Percentiles rank a stretch among this genome's conserved stretches.
These are phyloP conservation scores for Exephanes ischioxanthus DNA, from an alignment of 2,888 invertebrate species.

Conservation along the genomic window DNA sequence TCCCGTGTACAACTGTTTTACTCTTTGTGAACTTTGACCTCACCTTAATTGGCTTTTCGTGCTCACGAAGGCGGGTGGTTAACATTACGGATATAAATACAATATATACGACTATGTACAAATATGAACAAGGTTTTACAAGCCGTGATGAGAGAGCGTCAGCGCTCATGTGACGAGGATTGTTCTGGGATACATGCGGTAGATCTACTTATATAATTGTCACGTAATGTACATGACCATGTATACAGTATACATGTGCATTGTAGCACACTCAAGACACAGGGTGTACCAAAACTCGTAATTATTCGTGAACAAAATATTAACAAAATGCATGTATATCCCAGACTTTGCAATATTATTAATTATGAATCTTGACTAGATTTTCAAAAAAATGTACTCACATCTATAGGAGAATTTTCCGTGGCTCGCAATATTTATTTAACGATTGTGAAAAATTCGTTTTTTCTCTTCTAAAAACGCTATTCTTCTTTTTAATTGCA, in stretches of 20 bases:
- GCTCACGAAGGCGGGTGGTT: conserved; percentile 72
- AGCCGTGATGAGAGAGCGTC: conserved; percentile 70
- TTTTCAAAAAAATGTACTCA: not conserved
- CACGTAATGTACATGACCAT: not conserved
- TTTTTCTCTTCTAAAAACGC: not conserved
- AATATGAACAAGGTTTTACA: conserved; percentile 81
- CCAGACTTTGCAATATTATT: not conserved
- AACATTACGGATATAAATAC: conserved; percentile 75
- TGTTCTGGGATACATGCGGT: conserved; percentile 6
- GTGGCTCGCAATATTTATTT: not conserved
- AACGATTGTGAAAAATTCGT: not conserved
- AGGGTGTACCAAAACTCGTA: not conserved
- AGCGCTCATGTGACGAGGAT: conserved; percentile 37
- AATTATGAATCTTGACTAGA: not conserved
- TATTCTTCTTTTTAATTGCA: too few relatives aligned
- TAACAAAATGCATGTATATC: not conserved
- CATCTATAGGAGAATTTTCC: not conserved
- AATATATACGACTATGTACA: conserved; percentile 79
- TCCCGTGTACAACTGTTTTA: not conserved
- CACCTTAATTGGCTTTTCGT: conserved; percentile 32
- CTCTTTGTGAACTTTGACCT: not conserved
- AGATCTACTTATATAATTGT: not conserved
- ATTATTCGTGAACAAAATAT: not conserved
- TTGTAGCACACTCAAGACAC: not conserved
- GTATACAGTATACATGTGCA: not conserved